phyloP scores from a whole-genome alignment of 2,888 invertebrate species.

The Drosophila borealis region DNA sequence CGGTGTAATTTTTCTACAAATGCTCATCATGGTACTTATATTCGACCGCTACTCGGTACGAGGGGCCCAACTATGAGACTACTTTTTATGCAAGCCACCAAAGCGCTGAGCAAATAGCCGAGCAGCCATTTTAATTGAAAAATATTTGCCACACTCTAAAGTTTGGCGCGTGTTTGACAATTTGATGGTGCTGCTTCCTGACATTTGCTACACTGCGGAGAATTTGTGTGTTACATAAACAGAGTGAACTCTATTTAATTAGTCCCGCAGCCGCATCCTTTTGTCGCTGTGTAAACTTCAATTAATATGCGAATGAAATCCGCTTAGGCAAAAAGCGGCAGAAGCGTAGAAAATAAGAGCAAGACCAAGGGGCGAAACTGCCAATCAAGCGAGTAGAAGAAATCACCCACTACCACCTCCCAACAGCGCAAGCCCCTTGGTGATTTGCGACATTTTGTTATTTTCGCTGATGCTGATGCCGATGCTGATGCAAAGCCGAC shows the following conservation, averaged over 20 bases:
- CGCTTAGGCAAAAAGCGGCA: constrained; percentile 65
- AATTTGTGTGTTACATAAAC: constrained; percentile 11
- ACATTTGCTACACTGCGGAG: constrained; percentile 38
- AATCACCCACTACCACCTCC: constrained; percentile 1
- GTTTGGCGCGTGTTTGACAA: constrained; percentile 64
- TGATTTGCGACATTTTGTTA: constrained; percentile 78
- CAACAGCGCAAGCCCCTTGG: constrained; percentile 20
- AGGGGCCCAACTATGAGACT: constrained; percentile 33
- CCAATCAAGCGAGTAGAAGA: constrained; percentile 58
- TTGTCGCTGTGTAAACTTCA: constrained; percentile 73
- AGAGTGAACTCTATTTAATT: constrained; percentile 51
- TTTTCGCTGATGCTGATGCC: constrained; percentile 64
- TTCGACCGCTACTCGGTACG: background rate
- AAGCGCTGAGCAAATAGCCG: constrained; percentile 72
- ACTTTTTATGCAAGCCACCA: constrained; percentile 71
- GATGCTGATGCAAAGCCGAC: constrained; percentile 72
- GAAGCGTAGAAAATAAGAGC: constrained; percentile 28
- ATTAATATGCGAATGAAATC: constrained; percentile 79
- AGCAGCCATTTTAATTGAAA: constrained; percentile 74
- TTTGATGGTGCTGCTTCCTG: constrained; percentile 50
- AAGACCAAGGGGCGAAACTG: constrained; percentile 41
- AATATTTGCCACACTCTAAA: constrained; percentile 67
- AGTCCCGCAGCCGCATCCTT: constrained; percentile 30
- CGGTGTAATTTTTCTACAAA: constrained; percentile 23
- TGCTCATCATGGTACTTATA: constrained; percentile 31